Base-by-base conservation (phyloP, 1,140 invertebrate species). In the Eriocheir sinensis region DNA sequence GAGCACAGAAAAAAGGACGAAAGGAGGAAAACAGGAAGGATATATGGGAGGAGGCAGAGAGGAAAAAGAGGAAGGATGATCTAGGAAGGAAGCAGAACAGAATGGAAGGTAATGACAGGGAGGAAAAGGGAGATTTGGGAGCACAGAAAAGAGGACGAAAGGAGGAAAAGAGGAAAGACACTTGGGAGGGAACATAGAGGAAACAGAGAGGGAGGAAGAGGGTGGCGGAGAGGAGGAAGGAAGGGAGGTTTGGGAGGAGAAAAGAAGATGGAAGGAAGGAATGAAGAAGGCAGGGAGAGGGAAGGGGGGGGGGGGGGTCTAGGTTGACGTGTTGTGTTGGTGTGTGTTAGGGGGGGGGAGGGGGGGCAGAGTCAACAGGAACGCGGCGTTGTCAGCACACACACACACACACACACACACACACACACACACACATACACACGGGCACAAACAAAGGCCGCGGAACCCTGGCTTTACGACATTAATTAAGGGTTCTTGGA, bases 401-500 rank as follows among this genome's bases (percentile, higher is more conserved):
- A 72, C 60, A 72, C 60, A 21, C 60, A 72, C 60, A 72, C 60
- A 72, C 60, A 72, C 60, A 72, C 60, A 21, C 60, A 72, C 60
- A 72, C 60, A 72, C 60, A 72, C 60, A 72, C 60, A 72, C 60
- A 21, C 60, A 72, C 60, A 72, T n/a, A 72, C 60, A 72, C 60
- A 72, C 60, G n/a, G 21, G 21, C 60, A 72, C 60, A 72, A 72
- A 72, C 60, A 72, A 72, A 72, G 21, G 60, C 60, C 21, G 60
- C 27, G 60, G 60, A 72, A 72, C 60, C 60, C 27, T 72, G 60
- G 60, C 60, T 72, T 72, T 72, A 72, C 60, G 60, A 72, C 60
- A 72, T 72, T 72, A 72, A 72, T 72, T 72, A 72, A 72, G 60
- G 27, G 60, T 72, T 72, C 60, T 72, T 72, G 60, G 60, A 72